Evolutionary conservation across 2,888 invertebrate species (phyloP).

Genomic region (Lingula anatina): DNA sequence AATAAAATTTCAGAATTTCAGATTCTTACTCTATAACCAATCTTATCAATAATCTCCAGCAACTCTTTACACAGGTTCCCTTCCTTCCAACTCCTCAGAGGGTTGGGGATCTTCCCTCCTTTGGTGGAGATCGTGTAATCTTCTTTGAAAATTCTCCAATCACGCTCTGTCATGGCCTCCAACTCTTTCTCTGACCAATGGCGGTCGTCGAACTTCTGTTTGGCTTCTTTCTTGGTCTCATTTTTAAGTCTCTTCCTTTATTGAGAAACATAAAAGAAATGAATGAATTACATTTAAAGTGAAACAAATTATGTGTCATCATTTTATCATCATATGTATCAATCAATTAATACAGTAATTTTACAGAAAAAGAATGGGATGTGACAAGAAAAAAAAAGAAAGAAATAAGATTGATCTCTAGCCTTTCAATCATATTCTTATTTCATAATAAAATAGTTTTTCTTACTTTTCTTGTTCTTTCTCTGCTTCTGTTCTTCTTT

Average conservation of each 20-base stretch:
- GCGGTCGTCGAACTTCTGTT: constrained; percentile 97
- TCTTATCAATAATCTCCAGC: constrained; percentile 85
- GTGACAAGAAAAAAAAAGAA: background rate
- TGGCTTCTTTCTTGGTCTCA: constrained; percentile 91
- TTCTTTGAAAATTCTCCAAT: constrained; percentile 99
- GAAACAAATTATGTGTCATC: too few relatives aligned
- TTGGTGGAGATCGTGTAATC: constrained; percentile 99
- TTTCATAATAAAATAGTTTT: too few relatives aligned
- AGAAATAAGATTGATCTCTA: background rate
- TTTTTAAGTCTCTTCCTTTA: constrained; percentile 74
- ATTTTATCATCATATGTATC: too few relatives aligned
- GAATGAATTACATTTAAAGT: constrained; percentile 1
- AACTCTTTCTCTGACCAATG: constrained; percentile 96
- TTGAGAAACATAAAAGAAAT: constrained; percentile 5
- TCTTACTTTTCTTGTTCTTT: constrained; percentile 82
- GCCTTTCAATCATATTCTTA: background rate
- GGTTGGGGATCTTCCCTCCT: constrained; percentile 94
- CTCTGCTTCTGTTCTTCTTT: constrained; percentile 89
- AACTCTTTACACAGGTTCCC: constrained; percentile 80
- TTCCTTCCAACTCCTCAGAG: constrained; percentile 92
- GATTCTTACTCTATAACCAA: constrained; percentile 79
- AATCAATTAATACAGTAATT: too few relatives aligned
- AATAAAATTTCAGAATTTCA: too few relatives aligned
- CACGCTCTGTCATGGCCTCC: constrained; percentile 96
- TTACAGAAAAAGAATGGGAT: background rate